Evolutionary conservation across 2,797 vertebrate genomes (phyloP).

Genomic region (Notamacropus eugenii): DNA sequence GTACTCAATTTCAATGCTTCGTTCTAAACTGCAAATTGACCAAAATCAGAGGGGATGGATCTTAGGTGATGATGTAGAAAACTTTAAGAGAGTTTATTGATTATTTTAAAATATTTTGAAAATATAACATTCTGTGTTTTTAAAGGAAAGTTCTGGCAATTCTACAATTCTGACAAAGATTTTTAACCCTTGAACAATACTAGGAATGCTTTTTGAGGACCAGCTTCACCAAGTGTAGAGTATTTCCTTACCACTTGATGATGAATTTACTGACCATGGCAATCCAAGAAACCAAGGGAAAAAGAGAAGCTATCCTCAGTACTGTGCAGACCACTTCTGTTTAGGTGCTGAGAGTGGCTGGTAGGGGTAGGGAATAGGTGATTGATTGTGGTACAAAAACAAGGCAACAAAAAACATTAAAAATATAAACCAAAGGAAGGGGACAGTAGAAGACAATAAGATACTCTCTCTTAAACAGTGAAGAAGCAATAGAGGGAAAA

Average conservation of each 20-base stretch:
- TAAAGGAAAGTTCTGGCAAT: neutral
- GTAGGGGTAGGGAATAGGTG: neutral
- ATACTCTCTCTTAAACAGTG: neutral
- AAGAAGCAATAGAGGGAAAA: neutral
- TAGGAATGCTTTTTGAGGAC: neutral
- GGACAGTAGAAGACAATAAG: neutral
- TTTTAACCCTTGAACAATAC: neutral
- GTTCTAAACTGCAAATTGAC: neutral
- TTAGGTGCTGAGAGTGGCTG: neutral
- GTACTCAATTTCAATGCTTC: conserved; percentile 24
- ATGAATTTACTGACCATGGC: neutral
- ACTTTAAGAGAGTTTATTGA: neutral
- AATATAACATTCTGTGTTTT: neutral
- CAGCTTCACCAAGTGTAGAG: neutral
- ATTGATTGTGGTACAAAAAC: neutral
- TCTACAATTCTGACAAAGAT: neutral
- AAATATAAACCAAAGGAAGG: neutral
- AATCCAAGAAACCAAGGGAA: neutral
- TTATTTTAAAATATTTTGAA: neutral
- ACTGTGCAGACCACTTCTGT: neutral
- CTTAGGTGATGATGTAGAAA: neutral
- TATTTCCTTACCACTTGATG: neutral
- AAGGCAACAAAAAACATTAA: neutral
- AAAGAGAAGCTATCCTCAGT: neutral
- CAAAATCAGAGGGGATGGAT: neutral